These are phyloP conservation scores for Sarcophaga bullata DNA, from an alignment of 1,140 invertebrate genomes.

Conservation along the genomic window DNA sequence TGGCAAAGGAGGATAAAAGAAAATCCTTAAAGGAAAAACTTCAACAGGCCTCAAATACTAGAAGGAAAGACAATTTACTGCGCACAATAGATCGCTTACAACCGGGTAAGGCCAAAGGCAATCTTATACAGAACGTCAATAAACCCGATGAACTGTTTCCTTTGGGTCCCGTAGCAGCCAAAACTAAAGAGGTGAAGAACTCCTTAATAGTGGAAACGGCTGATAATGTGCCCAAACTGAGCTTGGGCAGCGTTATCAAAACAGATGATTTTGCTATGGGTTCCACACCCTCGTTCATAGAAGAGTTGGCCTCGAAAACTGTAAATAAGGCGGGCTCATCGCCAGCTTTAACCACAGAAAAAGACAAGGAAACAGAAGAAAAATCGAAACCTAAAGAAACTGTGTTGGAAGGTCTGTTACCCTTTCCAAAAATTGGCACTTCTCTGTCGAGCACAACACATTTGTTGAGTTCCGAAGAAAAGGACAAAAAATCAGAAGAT, in stretches of 20 bases:
- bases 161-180: constrained; percentile 60
- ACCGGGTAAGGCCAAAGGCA: constrained; percentile 86
- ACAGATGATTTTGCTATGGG: constrained; percentile 72
- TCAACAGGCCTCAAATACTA: constrained; percentile 50
- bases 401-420: constrained; percentile 32
- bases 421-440: constrained; percentile 23
- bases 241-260: constrained; percentile 81
- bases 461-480: constrained; percentile 39
- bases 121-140: constrained; percentile 73
- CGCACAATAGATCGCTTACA: constrained; percentile 84
- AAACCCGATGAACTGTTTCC: constrained; percentile 68
- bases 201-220: constrained; percentile 68
- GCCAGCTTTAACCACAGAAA: background rate
- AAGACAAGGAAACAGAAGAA: constrained; percentile 57
- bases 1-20: constrained; percentile 62
- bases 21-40: constrained; percentile 62
- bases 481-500: background rate
- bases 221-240: constrained; percentile 79
- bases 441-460: background rate
- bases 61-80: constrained; percentile 76
- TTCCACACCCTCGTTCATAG: constrained; percentile 70
- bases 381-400: constrained; percentile 39
- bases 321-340: constrained; percentile 20
- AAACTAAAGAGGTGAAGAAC: constrained; percentile 70
- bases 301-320: constrained; percentile 66